Percentiles rank a stretch among this genome's conserved stretches.
Evolutionary conservation across 2,113 vertebrate species (phyloP).

Genomic region (Hydropotes inermis): DNA sequence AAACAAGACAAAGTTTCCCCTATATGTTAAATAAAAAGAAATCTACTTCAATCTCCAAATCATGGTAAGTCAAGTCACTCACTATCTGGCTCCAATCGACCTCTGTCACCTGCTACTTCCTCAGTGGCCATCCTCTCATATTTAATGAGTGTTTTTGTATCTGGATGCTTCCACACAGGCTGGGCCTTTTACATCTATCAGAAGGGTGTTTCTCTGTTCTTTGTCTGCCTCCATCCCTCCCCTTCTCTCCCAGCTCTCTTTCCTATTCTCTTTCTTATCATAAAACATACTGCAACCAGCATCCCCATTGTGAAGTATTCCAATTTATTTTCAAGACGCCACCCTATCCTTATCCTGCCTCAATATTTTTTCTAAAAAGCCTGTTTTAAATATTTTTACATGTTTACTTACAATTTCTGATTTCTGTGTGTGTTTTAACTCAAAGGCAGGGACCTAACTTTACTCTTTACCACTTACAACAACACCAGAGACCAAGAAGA

Average conservation of each 20-base stretch:
- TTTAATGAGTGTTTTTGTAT: neutral
- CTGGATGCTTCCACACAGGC: neutral
- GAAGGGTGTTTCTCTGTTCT: neutral
- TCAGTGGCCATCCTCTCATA: neutral
- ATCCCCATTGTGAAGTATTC: neutral
- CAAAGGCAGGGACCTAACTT: neutral
- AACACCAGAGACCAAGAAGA: neutral
- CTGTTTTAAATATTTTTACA: neutral
- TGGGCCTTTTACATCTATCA: neutral
- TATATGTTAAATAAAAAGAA: neutral
- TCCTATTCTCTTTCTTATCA: neutral
- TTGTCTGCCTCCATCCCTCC: neutral
- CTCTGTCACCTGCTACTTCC: neutral
- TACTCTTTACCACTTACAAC: neutral
- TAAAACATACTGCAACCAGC: neutral
- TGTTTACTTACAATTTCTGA: neutral
- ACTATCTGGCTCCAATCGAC: neutral
- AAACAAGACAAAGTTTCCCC: neutral
- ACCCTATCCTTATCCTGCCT: neutral
- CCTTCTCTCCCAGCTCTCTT: neutral
- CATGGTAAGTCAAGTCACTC: neutral
- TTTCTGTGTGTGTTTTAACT: neutral
- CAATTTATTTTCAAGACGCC: neutral
- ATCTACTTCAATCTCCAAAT: neutral
- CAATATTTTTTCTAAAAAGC: neutral